These are phyloP conservation scores for Chymomyza caudatula DNA, from an alignment of 2,888 invertebrate genomes.

Conservation along the genomic window DNA sequence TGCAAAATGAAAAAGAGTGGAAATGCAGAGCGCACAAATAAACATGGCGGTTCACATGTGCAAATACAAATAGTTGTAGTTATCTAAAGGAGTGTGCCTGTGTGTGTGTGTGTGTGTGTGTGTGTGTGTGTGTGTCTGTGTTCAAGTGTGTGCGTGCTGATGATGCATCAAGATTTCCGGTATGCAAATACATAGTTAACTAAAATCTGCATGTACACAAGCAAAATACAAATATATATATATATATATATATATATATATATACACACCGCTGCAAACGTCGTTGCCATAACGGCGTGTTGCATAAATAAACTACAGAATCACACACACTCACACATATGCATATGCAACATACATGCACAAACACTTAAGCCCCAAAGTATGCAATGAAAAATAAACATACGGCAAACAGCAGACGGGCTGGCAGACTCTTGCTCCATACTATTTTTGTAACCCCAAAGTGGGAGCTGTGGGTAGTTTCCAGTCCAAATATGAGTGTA, in stretches of 20 bases:
- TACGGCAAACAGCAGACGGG: conserved; percentile 7
- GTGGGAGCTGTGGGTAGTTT: too few relatives aligned
- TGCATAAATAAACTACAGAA: conserved; percentile 12
- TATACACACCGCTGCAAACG: neutral
- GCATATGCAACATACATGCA: neutral
- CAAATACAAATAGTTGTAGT: neutral
- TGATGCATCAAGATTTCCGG: conserved; percentile 19
- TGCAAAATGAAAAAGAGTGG: neutral
- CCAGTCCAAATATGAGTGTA: neutral
- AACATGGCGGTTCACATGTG: neutral
- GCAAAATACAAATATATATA: conserved; percentile 15
- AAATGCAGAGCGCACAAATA: neutral
- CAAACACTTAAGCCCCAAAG: conserved; percentile 19
- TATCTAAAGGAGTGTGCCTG: neutral
- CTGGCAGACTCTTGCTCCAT: neutral
- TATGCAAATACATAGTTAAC: conserved; percentile 21
- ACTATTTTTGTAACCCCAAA: neutral
- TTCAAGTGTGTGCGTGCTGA: conserved; percentile 1
- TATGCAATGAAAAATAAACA: conserved; percentile 22
- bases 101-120: neutral
- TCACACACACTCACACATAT: neutral
- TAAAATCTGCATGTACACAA: conserved; percentile 12
- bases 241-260: conserved; percentile 9
- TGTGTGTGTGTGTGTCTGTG: neutral
- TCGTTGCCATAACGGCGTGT: neutral